Conservation (phyloP, 2,113 vertebrate species). For the Ictidomys tridecemlineatus region DNA sequence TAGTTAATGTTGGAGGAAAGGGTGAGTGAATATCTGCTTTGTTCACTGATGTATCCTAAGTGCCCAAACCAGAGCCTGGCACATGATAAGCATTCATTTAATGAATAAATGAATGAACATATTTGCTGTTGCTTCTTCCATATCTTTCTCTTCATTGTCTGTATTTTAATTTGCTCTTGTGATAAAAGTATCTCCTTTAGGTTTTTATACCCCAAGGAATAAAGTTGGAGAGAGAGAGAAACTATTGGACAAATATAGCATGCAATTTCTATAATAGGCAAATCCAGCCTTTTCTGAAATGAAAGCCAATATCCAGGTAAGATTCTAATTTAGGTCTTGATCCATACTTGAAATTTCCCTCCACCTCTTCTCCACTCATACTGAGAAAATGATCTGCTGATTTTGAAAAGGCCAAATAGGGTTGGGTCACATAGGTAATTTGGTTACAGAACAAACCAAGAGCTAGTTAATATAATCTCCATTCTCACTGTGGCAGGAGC, state of each 20-base stretch:
- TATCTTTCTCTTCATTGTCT: not conserved
- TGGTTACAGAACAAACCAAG: conserved; percentile 4
- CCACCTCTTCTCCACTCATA: not conserved
- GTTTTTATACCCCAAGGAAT: not conserved
- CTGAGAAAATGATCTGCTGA: not conserved
- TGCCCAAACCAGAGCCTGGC: not conserved
- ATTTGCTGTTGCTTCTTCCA: not conserved
- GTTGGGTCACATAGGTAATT: not conserved
- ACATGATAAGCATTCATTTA: not conserved
- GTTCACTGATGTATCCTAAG: not conserved
- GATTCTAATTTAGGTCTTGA: conserved; percentile 26
- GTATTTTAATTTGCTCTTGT: not conserved
- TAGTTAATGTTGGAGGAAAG: not conserved
- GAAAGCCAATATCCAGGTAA: not conserved
- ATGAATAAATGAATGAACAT: not conserved
- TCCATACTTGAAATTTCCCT: not conserved
- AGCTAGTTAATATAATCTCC: not conserved
- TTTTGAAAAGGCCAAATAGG: not conserved
- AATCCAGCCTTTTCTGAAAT: not conserved
- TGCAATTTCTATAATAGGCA: not conserved
- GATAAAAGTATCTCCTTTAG: not conserved
- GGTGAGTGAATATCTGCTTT: not conserved
- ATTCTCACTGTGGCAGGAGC: not conserved
- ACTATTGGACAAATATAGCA: not conserved
- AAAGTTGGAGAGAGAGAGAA: not conserved